Evolutionary conservation across 2,797 vertebrate species (phyloP).

Genomic region (Xerus rutilus): DNA sequence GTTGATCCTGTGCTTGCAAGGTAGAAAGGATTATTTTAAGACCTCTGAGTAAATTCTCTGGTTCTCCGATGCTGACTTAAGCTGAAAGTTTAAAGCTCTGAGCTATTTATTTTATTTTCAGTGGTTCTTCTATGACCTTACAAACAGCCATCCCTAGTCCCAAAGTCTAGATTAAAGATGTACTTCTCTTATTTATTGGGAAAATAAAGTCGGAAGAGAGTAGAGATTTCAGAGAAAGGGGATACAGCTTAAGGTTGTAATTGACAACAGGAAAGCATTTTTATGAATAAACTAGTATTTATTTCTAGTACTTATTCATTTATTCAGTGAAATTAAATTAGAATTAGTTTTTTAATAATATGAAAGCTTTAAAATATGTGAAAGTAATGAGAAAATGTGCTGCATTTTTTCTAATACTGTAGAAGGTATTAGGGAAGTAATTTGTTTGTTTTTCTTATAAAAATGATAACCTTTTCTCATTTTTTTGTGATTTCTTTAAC

Average conservation of each 20-base stretch:
- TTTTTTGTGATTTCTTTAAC: not conserved
- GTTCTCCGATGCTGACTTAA: not conserved
- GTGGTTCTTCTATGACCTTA: not conserved
- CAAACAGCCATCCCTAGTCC: not conserved
- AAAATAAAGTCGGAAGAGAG: not conserved
- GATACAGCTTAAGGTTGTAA: not conserved
- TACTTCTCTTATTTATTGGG: not conserved
- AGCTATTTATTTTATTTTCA: not conserved
- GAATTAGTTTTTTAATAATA: not conserved
- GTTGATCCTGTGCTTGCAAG: not conserved
- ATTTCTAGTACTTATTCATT: too few relatives aligned
- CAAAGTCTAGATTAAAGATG: not conserved
- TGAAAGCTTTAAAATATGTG: not conserved
- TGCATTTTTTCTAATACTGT: not conserved
- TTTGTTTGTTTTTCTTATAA: not conserved
- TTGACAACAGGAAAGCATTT: not conserved
- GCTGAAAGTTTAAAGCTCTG: not conserved
- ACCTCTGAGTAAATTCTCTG: not conserved
- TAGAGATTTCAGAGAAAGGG: not conserved
- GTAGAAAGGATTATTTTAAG: not conserved
- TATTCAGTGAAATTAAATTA: not conserved
- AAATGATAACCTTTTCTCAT: not conserved
- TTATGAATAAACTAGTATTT: not conserved
- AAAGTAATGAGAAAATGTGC: not conserved
- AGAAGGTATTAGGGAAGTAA: not conserved